These are phyloP conservation scores for Scaptodrosophila latifasciaeformis DNA, from an alignment of 2,888 invertebrate species.

Conservation along the genomic window DNA sequence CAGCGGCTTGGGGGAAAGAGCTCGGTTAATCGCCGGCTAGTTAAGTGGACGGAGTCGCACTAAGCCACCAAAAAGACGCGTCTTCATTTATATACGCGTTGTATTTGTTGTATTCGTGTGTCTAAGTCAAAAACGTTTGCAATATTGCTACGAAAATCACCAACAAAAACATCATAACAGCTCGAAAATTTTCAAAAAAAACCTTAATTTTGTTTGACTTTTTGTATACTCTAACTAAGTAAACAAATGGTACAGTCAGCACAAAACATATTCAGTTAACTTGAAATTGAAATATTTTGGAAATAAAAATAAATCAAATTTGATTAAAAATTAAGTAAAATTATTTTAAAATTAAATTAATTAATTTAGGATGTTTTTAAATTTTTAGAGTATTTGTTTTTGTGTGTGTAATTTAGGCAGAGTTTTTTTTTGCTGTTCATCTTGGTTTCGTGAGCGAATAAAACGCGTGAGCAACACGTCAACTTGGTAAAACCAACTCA, in stretches of 20 bases:
- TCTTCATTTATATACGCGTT: slow-evolving; percentile 70
- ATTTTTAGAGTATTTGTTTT: neutral
- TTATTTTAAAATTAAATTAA: no score
- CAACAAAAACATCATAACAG: slow-evolving; percentile 8
- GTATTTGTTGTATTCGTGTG: no score
- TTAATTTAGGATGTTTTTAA: no score
- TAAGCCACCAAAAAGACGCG: slow-evolving; percentile 66
- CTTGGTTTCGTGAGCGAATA: slow-evolving; percentile 7
- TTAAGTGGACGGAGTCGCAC: slow-evolving; percentile 69
- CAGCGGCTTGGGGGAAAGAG: slow-evolving; percentile 21
- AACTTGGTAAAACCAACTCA: slow-evolving; percentile 22
- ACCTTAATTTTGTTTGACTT: no score
- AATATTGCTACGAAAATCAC: slow-evolving; percentile 56
- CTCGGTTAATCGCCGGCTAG: slow-evolving; percentile 42
- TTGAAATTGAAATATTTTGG: no score
- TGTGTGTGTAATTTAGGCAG: neutral
- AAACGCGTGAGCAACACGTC: slow-evolving; percentile 14
- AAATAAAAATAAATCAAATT: no score
- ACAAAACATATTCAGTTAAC: no score
- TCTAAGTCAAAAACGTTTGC: slow-evolving; percentile 60
- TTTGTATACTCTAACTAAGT: no score
- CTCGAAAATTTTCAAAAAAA: no score
- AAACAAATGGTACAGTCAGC: no score
- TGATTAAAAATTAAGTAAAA: no score
- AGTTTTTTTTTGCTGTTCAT: neutral